Percentiles rank a stretch among this genome's conserved stretches.
Conservation (phyloP, 2,888 invertebrate genomes). For the Diogma glabrata region DNA sequence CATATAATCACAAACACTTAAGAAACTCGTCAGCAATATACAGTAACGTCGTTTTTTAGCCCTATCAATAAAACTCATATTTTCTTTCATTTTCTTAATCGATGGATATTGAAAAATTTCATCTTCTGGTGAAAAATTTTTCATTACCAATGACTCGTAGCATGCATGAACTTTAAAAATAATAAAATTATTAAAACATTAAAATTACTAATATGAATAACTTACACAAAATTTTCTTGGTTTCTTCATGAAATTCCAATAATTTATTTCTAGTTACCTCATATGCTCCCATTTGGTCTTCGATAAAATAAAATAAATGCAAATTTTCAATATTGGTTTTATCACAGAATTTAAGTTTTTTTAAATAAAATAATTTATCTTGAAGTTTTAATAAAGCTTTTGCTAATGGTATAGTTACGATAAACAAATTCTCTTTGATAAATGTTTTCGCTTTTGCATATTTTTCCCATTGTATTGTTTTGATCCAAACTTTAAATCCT, state of each 20-base stretch:
- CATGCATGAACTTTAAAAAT: conserved; percentile 46
- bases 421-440: conserved; percentile 58
- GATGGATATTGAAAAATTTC: conserved; percentile 37
- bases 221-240: conserved; percentile 46
- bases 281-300: conserved; percentile 43
- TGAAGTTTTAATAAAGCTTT: conserved; percentile 60
- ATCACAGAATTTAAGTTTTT: conserved; percentile 50
- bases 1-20: conserved; percentile 60
- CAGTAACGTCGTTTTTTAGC: conserved; percentile 74
- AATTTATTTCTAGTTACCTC: conserved; percentile 33
- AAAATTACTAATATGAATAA: too few species aligned
- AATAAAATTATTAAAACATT: conserved; percentile 35
- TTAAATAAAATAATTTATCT: conserved; percentile 52
- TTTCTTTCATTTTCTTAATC: conserved; percentile 48
- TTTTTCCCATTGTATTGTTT: conserved; percentile 59
- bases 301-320: conserved; percentile 55
- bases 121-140: conserved; percentile 72
- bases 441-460: conserved; percentile 44
- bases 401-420: conserved; percentile 58
- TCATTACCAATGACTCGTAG: conserved; percentile 56
- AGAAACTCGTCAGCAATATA: conserved; percentile 60
- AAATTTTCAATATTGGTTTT: conserved; percentile 39
- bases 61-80: conserved; percentile 79
- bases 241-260: conserved; percentile 38
- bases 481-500: conserved; percentile 69